phyloP scores from a whole-genome alignment of 2,888 invertebrate species.

The Lasioglossum villosulum region DNA sequence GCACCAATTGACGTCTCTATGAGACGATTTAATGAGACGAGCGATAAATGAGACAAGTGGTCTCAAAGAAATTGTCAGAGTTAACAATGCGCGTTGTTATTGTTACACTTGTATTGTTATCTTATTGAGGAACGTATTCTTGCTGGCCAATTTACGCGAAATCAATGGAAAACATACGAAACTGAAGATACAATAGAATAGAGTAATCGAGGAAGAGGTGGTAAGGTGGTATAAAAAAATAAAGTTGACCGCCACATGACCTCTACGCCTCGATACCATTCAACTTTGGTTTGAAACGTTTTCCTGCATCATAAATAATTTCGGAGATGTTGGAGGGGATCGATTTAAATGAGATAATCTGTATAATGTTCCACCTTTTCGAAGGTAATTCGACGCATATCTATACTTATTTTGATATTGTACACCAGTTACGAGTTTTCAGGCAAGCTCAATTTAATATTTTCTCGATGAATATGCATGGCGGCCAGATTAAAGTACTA shows the following conservation, averaged over 20 bases:
- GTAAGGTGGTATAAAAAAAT: background rate
- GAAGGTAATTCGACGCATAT: too few species aligned
- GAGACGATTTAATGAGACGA: constrained; percentile 1
- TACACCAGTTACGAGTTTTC: background rate
- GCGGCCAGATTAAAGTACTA: background rate
- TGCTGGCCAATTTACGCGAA: background rate
- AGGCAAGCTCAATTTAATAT: background rate
- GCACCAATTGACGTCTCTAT: background rate
- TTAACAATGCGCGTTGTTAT: background rate
- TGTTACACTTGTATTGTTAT: background rate
- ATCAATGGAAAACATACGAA: background rate
- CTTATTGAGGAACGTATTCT: background rate
- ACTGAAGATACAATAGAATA: background rate
- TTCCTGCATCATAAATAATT: background rate
- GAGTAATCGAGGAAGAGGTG: background rate
- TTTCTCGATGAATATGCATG: background rate
- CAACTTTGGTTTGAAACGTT: too few species aligned
- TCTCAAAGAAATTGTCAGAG: background rate
- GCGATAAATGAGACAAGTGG: constrained; percentile 11
- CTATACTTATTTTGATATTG: background rate
- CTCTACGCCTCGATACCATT: background rate
- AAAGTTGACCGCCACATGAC: background rate
- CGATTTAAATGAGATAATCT: too few species aligned
- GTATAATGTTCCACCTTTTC: too few species aligned
- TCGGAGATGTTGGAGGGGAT: background rate